A percentile compares a stretch with the other conserved stretches of the same genome.
Evolutionary conservation across 2,888 invertebrate species (phyloP).

Genomic region (Neria commutata): DNA sequence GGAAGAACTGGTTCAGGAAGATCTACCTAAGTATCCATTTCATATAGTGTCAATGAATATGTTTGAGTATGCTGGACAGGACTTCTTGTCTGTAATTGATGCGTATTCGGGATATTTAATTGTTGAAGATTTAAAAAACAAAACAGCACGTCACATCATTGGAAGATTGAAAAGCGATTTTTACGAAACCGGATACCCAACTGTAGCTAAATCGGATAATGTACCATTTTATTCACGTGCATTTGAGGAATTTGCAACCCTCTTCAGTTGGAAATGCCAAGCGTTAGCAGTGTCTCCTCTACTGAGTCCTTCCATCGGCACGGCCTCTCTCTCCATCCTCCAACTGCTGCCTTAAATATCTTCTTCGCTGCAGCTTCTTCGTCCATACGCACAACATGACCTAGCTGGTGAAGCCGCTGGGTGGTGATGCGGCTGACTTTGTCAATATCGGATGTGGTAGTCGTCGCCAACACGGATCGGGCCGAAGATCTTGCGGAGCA

Average conservation of each 20-base stretch:
- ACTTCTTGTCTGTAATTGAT: not conserved
- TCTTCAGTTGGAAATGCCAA: too few species aligned
- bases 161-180: not conserved
- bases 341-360: too few species aligned
- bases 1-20: conserved; percentile 3
- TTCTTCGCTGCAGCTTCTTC: too few species aligned
- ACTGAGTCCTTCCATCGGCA: too few species aligned
- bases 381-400: too few species aligned
- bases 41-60: not conserved
- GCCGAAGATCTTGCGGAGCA: too few species aligned
- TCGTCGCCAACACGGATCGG: too few species aligned
- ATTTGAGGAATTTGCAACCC: not conserved
- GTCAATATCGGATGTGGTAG: too few species aligned
- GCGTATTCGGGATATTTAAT: not conserved
- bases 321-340: too few species aligned
- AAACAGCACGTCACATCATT: not conserved
- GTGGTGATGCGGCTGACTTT: too few species aligned
- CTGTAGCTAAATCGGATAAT: not conserved
- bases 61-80: conserved; percentile 6
- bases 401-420: too few species aligned
- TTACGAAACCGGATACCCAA: not conserved
- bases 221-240: not conserved
- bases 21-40: not conserved
- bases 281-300: too few species aligned
- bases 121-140: not conserved